Evolutionary conservation across 92 coral and sea anemone species (phyloP), one percentile per base, ranked within the genome.

Genomic region (Porites divaricata): DNA sequence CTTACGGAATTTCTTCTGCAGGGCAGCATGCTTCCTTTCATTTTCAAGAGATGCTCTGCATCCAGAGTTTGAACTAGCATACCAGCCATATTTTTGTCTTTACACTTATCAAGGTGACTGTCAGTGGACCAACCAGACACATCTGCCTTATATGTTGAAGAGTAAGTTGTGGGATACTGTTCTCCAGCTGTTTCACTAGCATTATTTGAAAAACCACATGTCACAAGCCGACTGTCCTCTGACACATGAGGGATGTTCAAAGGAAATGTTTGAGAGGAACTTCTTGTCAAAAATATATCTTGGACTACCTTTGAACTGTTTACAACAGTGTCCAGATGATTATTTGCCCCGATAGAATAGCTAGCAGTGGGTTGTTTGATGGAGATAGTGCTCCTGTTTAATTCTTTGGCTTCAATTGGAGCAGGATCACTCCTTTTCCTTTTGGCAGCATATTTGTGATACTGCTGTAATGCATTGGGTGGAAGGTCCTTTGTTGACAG

Each of bases 401-500:
- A 5, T 16, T 56, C 75, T 35, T 35, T 41, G 35, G 19, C 14
- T 23, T 49, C 22, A 26, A 21, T 69, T 28, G n/a, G 14, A 56
- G 68, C 13, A 13, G 85, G 49, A 21, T 10, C 59, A 26, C 84
- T 69, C 14, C 67, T 72, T 24, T 81, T 81, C 63, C 80, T 78
- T 67, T 75, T 83, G 17, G 62, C 64, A 28, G 62, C 48, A 65
- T 72, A 63, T 49, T 74, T 85, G 65, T 80, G 64, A 66, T 75
- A 86, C 41, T 90, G 93, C 24, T 76, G 67, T 50, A 86, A 52
- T 6, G 85, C 93, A 90, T 75, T 81, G 22, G 83, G 67, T 10
- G 90, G 93, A 13, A 90, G 88, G 21, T 90, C 81, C 19, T 26
- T 24, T n/a, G 80, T 79, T 69, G 90, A 67, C 84, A 90, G 67